These are phyloP conservation scores for Corythaixoides concolor DNA, from an alignment of 2,113 vertebrate species.

Conservation along the genomic window DNA sequence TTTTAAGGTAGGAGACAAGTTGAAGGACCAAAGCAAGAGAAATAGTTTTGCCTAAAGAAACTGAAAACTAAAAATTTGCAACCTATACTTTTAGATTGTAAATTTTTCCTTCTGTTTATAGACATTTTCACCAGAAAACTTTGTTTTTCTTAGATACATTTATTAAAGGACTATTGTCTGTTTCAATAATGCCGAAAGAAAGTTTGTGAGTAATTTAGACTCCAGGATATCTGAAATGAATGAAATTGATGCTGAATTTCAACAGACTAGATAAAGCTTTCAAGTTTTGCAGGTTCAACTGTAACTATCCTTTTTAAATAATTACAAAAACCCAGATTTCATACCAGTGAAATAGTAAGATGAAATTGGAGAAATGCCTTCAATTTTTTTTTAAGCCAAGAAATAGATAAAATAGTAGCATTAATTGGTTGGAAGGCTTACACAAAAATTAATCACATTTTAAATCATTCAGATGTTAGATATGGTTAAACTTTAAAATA, in stretches of 20 bases:
- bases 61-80: background rate
- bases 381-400: background rate
- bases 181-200: background rate
- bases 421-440: background rate
- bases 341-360: background rate
- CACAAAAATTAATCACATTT: background rate
- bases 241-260: background rate
- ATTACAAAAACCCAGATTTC: background rate
- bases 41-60: background rate
- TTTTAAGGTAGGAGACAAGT: background rate
- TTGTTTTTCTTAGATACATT: background rate
- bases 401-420: background rate
- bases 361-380: background rate
- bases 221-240: background rate
- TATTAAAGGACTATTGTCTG: background rate
- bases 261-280: background rate
- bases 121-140: background rate
- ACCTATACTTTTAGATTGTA: background rate
- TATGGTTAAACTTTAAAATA: background rate
- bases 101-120: background rate
- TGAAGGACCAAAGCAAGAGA: background rate
- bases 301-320: background rate
- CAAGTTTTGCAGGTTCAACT: background rate
- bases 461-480: background rate
- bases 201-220: background rate